phyloP scores from a whole-genome alignment of 2,888 invertebrate species.

The Candidula unifasciata region DNA sequence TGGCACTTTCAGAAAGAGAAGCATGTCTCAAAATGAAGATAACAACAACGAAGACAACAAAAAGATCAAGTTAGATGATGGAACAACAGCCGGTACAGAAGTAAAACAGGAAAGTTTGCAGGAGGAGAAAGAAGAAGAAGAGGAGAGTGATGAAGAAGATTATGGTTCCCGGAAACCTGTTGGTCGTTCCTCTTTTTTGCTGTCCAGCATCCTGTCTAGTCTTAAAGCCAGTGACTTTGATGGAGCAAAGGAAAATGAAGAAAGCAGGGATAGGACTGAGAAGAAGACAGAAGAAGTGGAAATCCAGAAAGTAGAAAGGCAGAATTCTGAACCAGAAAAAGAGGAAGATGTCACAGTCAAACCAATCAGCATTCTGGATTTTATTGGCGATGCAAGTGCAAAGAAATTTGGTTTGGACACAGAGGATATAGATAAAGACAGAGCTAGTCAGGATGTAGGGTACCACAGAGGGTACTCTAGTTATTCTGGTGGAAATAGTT shows the following conservation, averaged over 20 bases:
- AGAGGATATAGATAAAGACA: background rate
- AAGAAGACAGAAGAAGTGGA: background rate
- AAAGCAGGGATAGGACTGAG: background rate
- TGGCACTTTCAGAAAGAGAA: slow-evolving; percentile 34
- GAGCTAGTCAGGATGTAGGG: background rate
- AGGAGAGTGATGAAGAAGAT: slow-evolving; percentile 30
- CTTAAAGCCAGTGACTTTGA: slow-evolving; percentile 41
- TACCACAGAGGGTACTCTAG: background rate
- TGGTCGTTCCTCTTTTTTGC: slow-evolving; percentile 6
- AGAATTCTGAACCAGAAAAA: slow-evolving; percentile 3
- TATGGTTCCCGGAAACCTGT: background rate
- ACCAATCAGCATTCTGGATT: slow-evolving; percentile 47
- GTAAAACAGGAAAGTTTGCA: background rate
- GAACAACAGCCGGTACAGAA: background rate
- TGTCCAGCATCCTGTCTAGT: slow-evolving; percentile 25
- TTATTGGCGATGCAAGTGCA: slow-evolving; percentile 48
- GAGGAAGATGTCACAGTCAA: slow-evolving; percentile 22
- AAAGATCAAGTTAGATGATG: slow-evolving; percentile 20
- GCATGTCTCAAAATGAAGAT: slow-evolving; percentile 25
- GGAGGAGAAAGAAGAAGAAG: slow-evolving; percentile 2
- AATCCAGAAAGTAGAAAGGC: background rate
- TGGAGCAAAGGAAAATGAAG: slow-evolving; percentile 12
- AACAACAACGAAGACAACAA: slow-evolving; percentile 27
- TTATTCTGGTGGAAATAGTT: slow-evolving; percentile 9
- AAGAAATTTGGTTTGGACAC: slow-evolving; percentile 41